Percentiles rank a stretch among this genome's conserved stretches.
phyloP scores from a whole-genome alignment of 2,888 invertebrate species.

The Fragum fragum region DNA sequence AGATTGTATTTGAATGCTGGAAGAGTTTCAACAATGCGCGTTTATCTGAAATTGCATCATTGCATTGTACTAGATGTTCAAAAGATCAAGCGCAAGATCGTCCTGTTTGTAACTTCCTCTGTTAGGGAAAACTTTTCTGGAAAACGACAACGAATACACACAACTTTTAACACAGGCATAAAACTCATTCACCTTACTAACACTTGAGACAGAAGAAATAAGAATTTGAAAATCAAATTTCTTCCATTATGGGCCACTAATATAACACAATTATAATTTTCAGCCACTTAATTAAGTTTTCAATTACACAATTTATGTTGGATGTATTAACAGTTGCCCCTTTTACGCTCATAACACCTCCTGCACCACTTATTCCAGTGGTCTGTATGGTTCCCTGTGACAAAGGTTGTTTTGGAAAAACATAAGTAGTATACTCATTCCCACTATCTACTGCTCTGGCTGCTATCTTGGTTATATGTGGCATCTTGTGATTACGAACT shows the following conservation, averaged over 20 bases:
- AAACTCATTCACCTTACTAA: not conserved
- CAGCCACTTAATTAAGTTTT: slow-evolving; percentile 20
- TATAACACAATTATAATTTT: slow-evolving; percentile 7
- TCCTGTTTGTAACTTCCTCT: slow-evolving; percentile 24
- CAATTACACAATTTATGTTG: not conserved
- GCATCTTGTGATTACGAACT: slow-evolving; percentile 21
- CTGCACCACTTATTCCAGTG: slow-evolving; percentile 11
- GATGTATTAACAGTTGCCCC: not conserved
- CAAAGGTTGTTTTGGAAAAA: slow-evolving; percentile 8
- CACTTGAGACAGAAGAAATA: slow-evolving; percentile 2
- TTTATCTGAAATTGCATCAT: slow-evolving; percentile 30
- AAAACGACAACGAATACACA: slow-evolving; percentile 9
- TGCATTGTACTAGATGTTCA: slow-evolving; percentile 7
- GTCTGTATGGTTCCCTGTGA: slow-evolving; percentile 12
- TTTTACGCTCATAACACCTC: not conserved
- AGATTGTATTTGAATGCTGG: not conserved
- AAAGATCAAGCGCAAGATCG: slow-evolving; percentile 9
- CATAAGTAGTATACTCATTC: slow-evolving; percentile 2
- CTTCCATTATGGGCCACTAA: slow-evolving; percentile 29
- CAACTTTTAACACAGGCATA: slow-evolving; percentile 23
- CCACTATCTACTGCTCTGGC: slow-evolving; percentile 10
- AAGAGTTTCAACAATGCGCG: no score
- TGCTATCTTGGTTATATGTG: slow-evolving; percentile 33
- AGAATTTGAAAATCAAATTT: slow-evolving; percentile 26
- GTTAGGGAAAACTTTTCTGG: not conserved